A percentile compares a stretch with the other conserved stretches of the same genome.
Evolutionary conservation across 2,113 vertebrate species (phyloP).

Genomic region (Ellobius talpinus): DNA sequence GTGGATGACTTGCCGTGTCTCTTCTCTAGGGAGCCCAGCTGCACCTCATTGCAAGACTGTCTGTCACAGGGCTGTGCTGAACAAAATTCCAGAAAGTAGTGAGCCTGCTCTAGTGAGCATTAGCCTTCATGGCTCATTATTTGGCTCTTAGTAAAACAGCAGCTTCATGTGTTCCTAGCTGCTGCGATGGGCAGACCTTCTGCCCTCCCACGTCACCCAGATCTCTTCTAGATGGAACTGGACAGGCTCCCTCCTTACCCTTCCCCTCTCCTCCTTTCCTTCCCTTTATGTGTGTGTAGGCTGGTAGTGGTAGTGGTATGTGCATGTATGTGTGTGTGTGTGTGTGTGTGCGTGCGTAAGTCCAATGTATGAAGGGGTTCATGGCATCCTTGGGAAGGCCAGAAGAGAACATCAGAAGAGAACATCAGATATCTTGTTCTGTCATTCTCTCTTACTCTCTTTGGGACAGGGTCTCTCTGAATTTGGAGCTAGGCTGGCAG

Average conservation of each 20-base stretch:
- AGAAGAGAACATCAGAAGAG: too few species aligned
- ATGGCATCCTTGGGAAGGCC: not conserved
- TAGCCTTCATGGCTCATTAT: not conserved
- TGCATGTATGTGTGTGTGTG: not conserved
- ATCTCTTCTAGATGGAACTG: not conserved
- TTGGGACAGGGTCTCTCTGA: not conserved
- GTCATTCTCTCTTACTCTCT: not conserved
- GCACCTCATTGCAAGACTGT: not conserved
- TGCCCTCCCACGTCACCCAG: not conserved
- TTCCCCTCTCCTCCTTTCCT: accelerated
- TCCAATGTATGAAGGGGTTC: not conserved
- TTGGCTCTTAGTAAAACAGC: not conserved
- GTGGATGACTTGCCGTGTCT: not conserved
- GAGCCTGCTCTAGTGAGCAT: not conserved
- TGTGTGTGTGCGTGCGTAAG: not conserved
- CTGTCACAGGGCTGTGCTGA: not conserved
- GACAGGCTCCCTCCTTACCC: not conserved
- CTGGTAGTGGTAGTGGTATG: not conserved
- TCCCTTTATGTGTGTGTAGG: not conserved
- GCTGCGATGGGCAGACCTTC: not conserved
- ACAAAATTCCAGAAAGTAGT: not conserved
- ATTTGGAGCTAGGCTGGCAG: not conserved
- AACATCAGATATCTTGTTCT: too few species aligned
- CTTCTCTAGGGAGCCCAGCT: not conserved
- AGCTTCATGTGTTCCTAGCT: not conserved